Base-by-base conservation (phyloP, 2,113 vertebrate species). In the Nyctibius bracteatus region DNA sequence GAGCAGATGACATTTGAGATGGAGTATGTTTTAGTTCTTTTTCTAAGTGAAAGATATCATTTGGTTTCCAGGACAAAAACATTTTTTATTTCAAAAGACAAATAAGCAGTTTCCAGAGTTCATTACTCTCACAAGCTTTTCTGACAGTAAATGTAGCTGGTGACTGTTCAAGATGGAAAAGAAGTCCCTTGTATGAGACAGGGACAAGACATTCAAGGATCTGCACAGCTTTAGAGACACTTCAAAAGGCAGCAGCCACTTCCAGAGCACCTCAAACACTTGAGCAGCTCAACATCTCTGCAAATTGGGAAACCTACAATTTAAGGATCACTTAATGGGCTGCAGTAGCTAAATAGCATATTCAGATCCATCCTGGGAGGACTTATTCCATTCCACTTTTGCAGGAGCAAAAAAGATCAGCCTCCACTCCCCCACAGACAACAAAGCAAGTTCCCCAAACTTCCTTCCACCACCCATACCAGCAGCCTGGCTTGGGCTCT, bases 1-100 rank as follows among this genome's bases (percentile, higher is more conserved):
- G 54, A 92, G 59, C 44, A 77, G 68, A 81, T 57, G 43, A 86
- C 51, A 89, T 28, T 24, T 44, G 77, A 89, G 65, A 81, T 77
- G 31, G 31, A 65, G 35, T 17, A 65, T 18, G 25, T 17, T 77
- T 92, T 46, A 87, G 59, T 37, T 86, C 24, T 83, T 63, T 66
- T 81, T 37, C 27, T 63, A 88, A 91, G 57, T 62, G 44, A 28
- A 84, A 81, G 72, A 15, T 73, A 92, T 14, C 30, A 63, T 61
- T 78, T 71, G 27, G 35, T 58, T 89, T 75, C 39, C 80, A 91
- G 51, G 33, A 74, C 59, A 89, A 92, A 95, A 28, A 8, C 20
- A 54, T 83, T 82, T 87, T 94, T 94, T 77, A 59, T 89, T 95
- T 87, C 91, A 78, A 59, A 74, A 74, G 65, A n/a, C 30, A 89